Conservation (phyloP, 2,113 vertebrate species). For the Arenaria interpres region DNA sequence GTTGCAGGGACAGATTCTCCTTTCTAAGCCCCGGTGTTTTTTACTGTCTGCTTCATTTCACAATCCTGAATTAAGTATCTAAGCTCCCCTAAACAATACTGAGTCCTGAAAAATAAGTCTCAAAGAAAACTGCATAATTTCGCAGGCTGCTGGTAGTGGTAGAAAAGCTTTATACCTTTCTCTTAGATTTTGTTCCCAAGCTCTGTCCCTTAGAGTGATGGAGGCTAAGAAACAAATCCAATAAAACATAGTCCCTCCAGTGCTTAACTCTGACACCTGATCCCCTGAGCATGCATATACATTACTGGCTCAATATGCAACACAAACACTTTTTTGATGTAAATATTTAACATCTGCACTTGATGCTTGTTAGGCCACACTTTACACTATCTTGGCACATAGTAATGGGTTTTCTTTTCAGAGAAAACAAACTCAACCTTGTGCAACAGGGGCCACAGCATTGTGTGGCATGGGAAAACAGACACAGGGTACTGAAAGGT, state of each 20-base stretch:
- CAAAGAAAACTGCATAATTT: background rate
- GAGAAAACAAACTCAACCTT: background rate
- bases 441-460: rapidly evolving
- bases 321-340: background rate
- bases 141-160: background rate
- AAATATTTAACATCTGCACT: background rate
- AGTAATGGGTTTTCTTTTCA: background rate
- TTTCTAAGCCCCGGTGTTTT: background rate
- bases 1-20: background rate
- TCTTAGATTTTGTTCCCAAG: background rate
- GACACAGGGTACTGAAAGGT: background rate
- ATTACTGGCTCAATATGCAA: background rate
- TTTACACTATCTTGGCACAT: background rate
- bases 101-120: background rate
- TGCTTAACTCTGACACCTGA: background rate
- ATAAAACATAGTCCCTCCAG: background rate
- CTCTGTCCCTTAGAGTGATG: background rate
- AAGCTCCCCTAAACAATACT: background rate
- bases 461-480: background rate
- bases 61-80: background rate
- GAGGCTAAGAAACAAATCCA: background rate
- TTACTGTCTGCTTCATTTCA: background rate
- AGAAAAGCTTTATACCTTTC: background rate
- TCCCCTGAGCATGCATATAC: rapidly evolving
- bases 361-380: background rate